phyloP scores from a whole-genome alignment of 2,888 invertebrate genomes.

The Ganaspis brasiliensis region DNA sequence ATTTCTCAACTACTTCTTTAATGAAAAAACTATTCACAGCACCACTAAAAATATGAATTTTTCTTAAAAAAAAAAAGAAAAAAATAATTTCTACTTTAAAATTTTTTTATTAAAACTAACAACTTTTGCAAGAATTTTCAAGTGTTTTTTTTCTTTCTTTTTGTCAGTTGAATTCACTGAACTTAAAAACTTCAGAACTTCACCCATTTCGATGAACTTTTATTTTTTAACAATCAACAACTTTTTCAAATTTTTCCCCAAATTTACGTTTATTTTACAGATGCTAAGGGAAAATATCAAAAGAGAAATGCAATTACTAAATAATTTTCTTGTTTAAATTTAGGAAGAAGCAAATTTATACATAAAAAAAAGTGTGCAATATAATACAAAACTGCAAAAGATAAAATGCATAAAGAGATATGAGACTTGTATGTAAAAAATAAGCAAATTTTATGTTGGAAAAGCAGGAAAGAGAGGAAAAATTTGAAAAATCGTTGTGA shows the following conservation, averaged over 20 bases:
- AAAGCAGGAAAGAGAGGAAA: slow-evolving; percentile 1
- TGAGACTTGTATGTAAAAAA: no score
- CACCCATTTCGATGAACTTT: slow-evolving; percentile 40
- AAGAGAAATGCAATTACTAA: background rate
- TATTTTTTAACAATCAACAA: slow-evolving; percentile 6
- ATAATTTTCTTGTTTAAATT: no score
- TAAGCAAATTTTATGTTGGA: no score
- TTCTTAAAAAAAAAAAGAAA: no score
- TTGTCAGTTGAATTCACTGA: slow-evolving; percentile 33
- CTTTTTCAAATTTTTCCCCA: slow-evolving; percentile 16
- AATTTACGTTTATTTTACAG: background rate
- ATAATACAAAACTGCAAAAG: no score
- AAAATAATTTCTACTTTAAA: no score
- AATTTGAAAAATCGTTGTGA: slow-evolving; percentile 19
- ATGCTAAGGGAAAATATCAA: no score
- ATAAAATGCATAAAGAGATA: no score
- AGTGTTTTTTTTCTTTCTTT: slow-evolving; percentile 10
- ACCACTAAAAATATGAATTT: slow-evolving; percentile 25
- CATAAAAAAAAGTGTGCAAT: no score
- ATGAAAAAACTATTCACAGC: slow-evolving; percentile 22
- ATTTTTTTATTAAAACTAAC: slow-evolving; percentile 5
- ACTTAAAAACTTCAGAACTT: slow-evolving; percentile 36
- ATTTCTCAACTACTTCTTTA: background rate
- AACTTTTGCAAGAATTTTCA: slow-evolving; percentile 23
- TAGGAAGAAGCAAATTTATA: no score